Conservation (phyloP, 2,113 vertebrate species). For the Lamprotornis superbus region DNA sequence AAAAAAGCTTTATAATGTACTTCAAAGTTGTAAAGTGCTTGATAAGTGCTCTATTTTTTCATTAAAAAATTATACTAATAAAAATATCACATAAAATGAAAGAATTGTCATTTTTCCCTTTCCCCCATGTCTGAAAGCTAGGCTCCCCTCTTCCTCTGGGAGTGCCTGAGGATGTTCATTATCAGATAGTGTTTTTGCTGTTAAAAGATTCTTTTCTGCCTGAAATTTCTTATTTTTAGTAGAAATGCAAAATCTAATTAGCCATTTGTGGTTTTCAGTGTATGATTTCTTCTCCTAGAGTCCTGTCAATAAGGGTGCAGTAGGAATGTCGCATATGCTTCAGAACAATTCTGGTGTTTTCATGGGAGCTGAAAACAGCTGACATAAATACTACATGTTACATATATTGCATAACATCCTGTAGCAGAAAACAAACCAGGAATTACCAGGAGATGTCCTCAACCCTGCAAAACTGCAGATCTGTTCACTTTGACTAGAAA, state of each 20-base stretch:
- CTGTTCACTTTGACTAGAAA: neutral
- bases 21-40: slow-evolving; percentile 37
- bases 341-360: neutral
- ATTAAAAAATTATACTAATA: slow-evolving; percentile 30
- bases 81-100: neutral
- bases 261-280: neutral
- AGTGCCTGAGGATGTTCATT: slow-evolving; percentile 4
- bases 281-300: neutral
- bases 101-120: neutral
- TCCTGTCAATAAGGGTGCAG: neutral
- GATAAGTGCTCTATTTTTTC: slow-evolving; percentile 43
- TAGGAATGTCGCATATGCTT: neutral
- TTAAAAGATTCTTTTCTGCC: neutral
- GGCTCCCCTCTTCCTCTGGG: neutral
- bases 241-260: slow-evolving; percentile 16
- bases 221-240: neutral
- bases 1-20: slow-evolving; percentile 6
- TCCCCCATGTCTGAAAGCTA: slow-evolving; percentile 12
- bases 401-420: neutral
- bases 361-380: neutral
- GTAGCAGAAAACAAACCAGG: neutral
- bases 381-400: neutral
- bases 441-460: neutral
- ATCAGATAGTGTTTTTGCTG: neutral
- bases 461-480: neutral